phyloP scores from a whole-genome alignment of 2,888 invertebrate genomes.

The Panorpa germanica region DNA sequence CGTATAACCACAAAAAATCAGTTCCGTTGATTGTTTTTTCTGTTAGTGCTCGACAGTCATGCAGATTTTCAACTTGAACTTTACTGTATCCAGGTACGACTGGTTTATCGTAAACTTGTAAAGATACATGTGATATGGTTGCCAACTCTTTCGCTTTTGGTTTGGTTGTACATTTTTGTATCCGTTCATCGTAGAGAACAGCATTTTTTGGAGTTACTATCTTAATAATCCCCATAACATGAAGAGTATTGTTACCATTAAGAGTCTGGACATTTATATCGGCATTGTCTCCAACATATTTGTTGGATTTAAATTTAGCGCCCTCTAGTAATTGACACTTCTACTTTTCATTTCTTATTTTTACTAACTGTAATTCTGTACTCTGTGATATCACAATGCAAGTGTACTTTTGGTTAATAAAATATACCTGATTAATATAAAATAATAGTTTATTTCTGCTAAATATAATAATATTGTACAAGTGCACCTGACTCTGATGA shows the following conservation, averaged over 20 bases:
- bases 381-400: no score
- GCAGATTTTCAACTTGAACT: constrained; percentile 14
- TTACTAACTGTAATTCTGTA: no score
- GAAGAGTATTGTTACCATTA: constrained; percentile 10
- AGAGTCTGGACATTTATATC: constrained; percentile 8
- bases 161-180: constrained; percentile 17
- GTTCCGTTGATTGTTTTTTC: constrained; percentile 11
- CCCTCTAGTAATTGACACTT: no score
- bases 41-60: constrained; percentile 13
- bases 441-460: no score
- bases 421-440: no score
- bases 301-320: no score
- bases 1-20: constrained; percentile 16
- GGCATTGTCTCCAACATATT: constrained; percentile 13
- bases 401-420: no score
- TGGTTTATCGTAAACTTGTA: constrained; percentile 14
- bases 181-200: constrained; percentile 15
- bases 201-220: constrained; percentile 13
- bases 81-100: constrained; percentile 15
- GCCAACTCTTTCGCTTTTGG: no score
- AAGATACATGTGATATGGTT: no score
- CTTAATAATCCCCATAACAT: no score
- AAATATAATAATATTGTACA: constrained; percentile 15
- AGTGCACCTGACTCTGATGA: constrained; percentile 15
- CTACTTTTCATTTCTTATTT: no score